Evolutionary conservation across 2,888 invertebrate genomes (phyloP).

Genomic region (Caenorhabditis panamensis): DNA sequence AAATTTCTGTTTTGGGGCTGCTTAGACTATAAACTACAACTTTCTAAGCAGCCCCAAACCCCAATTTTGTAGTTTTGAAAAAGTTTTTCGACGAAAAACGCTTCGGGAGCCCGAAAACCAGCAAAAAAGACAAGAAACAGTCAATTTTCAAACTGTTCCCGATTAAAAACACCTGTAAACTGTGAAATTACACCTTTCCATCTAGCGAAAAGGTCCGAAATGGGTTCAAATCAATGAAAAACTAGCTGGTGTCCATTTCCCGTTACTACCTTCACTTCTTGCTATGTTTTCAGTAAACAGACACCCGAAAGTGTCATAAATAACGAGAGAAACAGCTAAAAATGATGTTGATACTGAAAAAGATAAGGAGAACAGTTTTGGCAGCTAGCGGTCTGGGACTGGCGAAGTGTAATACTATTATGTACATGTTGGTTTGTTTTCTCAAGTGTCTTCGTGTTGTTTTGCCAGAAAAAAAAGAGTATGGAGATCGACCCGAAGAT

Average conservation of each 20-base stretch:
- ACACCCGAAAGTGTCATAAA: too few relatives aligned
- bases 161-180: neutral
- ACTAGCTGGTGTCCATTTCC: neutral
- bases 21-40: too few relatives aligned
- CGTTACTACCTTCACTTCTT: neutral
- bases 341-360: constrained; percentile 5
- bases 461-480: neutral
- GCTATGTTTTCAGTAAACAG: neutral
- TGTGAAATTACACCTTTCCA: constrained; percentile 13
- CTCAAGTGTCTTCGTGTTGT: constrained; percentile 41
- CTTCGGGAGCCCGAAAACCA: too few relatives aligned
- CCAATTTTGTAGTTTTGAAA: too few relatives aligned
- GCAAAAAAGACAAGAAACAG: too few relatives aligned
- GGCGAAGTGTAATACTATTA: constrained; percentile 34
- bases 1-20: too few relatives aligned
- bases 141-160: neutral
- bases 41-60: too few relatives aligned
- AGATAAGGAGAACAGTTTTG: constrained; percentile 11
- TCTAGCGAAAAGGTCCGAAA: too few relatives aligned
- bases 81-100: too few relatives aligned
- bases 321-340: too few relatives aligned
- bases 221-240: too few relatives aligned
- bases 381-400: too few relatives aligned
- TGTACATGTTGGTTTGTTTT: constrained; percentile 28
- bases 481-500: neutral